These are phyloP conservation scores for Papilio elwesi DNA, from an alignment of 2,888 invertebrate genomes.

Conservation along the genomic window DNA sequence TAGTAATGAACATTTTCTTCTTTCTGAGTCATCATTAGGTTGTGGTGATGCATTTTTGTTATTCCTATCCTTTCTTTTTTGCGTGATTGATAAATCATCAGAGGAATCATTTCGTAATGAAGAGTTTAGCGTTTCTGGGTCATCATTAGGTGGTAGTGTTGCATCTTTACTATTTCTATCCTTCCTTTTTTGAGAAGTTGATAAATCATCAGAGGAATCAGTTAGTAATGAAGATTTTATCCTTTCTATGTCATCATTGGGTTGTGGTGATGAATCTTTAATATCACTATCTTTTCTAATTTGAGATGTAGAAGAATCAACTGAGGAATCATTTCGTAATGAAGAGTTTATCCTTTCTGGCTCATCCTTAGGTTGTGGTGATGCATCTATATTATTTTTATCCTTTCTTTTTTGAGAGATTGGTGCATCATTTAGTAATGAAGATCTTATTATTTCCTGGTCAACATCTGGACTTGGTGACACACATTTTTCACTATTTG, in stretches of 20 bases:
- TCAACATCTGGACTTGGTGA: conserved; percentile 27
- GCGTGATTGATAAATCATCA: conserved; percentile 44
- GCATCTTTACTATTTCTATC: conserved; percentile 32
- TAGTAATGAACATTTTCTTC: conserved; percentile 48
- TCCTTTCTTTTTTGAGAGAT: conserved; percentile 41
- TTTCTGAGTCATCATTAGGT: conserved; percentile 17
- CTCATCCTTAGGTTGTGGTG: too few species aligned
- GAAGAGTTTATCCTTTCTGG: neutral
- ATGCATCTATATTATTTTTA: too few species aligned
- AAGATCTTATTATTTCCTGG: conserved; percentile 46
- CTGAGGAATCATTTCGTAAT: neutral
- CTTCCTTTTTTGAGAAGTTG: conserved; percentile 44
- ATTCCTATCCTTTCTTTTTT: conserved; percentile 21
- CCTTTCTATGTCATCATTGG: conserved; percentile 36
- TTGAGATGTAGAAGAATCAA: conserved; percentile 31
- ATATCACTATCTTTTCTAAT: neutral
- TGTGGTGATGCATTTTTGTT: conserved; percentile 42
- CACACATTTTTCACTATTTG: conserved; percentile 19
- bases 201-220: conserved; percentile 48
- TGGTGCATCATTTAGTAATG: conserved; percentile 51
- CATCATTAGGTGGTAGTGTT: conserved; percentile 33
- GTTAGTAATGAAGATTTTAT: conserved; percentile 50
- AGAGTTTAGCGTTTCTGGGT: conserved; percentile 47
- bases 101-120: conserved; percentile 50
- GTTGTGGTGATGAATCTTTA: conserved; percentile 18